Evolutionary conservation across 2,113 vertebrate genomes (phyloP), one percentile per base, ranked within the genome.

Genomic region (Nymphicus hollandicus): DNA sequence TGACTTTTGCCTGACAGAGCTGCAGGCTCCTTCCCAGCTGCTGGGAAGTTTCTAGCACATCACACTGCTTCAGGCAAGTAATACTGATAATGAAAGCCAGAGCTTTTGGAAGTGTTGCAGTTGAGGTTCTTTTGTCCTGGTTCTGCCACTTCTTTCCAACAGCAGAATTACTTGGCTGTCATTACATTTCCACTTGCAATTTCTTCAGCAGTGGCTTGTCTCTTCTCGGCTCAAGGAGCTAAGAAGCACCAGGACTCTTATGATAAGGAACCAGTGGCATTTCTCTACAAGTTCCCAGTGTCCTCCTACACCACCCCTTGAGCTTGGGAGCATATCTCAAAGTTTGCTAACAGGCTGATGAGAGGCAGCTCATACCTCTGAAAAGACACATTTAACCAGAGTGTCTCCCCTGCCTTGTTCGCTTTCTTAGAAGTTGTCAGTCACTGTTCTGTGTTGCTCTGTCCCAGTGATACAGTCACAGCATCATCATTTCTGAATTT

Each of bases 341-440:
- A 33, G 29, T 65, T 69, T 77, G 20, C 29, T 46, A 5, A 46
- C 0, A 0, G 11, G 22, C 31, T 58, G 8, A 16, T 28, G 33
- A 33, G 17, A n/a, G 52, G 55, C 29, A 58, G 80, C 14, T 61
- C 37, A 11, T 31, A 28, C 13, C 58, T 69, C 46, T 69, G 52
- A 58, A 71, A 89, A 72, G 20, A 52, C 11, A 56, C 1, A 7
- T 68, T 76, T 35, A 89, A 71, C 19, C 58, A 79, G 78, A 86
- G n/a, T 50, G 37, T 86, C 28, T 68, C 33, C 43, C 29, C 16
- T 37, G 7, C 46, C 33, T 81, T 25, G 7, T 79, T 66, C 25
- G 6, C 14, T 94, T 58, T 25, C 43, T 63, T 83, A 23, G 46
- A 69, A 56, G 8, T 17, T 31, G 46, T 41, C 39, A 4, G 17